phyloP scores from a whole-genome alignment of 2,888 invertebrate species.

The Lacanobia oleracea region DNA sequence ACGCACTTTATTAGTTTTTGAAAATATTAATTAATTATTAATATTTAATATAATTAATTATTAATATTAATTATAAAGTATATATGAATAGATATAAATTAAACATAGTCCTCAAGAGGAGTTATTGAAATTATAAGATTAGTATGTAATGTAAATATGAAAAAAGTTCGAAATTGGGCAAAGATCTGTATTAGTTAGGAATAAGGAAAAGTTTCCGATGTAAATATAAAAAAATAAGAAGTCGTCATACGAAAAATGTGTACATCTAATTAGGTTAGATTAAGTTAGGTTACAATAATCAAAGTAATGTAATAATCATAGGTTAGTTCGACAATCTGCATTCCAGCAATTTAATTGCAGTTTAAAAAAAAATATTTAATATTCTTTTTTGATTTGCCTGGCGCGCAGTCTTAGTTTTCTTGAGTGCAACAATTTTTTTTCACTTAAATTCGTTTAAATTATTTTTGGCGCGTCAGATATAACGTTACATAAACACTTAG shows the following conservation, averaged over 20 bases:
- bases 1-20: background rate
- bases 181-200: background rate
- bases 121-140: background rate
- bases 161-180: background rate
- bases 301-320: background rate
- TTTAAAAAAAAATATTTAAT: no score
- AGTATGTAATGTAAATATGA: constrained; percentile 4
- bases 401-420: background rate
- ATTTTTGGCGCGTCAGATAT: background rate
- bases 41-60: no score
- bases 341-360: constrained; percentile 16
- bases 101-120: background rate
- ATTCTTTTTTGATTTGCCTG: background rate
- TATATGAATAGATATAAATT: background rate
- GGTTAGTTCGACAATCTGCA: background rate
- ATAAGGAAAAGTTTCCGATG: constrained; percentile 8
- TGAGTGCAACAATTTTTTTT: no score
- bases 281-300: background rate
- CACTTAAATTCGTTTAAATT: no score
- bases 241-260: background rate
- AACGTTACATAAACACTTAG: background rate
- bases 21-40: constrained; percentile 14
- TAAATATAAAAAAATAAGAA: constrained; percentile 10
- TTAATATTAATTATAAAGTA: constrained; percentile 8
- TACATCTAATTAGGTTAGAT: background rate